Evolutionary conservation across 2,797 vertebrate genomes (phyloP).

Genomic region (Champsocephalus esox): DNA sequence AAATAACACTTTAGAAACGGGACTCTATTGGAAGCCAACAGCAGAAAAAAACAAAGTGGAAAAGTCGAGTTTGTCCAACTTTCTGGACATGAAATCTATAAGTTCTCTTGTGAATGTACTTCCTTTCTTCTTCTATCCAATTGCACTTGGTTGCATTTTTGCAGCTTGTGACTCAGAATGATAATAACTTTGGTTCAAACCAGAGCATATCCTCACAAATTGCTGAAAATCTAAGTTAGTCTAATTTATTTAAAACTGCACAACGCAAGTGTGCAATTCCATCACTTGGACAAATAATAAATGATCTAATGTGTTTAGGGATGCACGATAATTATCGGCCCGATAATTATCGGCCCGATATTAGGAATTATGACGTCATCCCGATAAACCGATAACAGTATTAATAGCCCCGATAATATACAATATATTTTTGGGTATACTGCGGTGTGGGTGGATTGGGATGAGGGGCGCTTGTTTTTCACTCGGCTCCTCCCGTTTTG

Average conservation of each 20-base stretch:
- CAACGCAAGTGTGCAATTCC: not conserved
- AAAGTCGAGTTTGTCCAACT: not conserved
- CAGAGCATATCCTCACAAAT: not conserved
- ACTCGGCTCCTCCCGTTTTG: too few relatives aligned
- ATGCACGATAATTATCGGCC: too few relatives aligned
- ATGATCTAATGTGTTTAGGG: not conserved
- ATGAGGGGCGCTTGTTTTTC: too few relatives aligned
- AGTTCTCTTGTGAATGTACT: not conserved
- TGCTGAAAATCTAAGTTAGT: not conserved
- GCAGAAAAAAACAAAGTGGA: not conserved
- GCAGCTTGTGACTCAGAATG: not conserved
- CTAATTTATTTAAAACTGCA: not conserved
- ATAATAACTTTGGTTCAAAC: slow-evolving; percentile 3
- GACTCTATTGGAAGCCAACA: not conserved
- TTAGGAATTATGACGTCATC: too few relatives aligned
- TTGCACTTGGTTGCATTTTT: not conserved
- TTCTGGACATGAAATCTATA: not conserved
- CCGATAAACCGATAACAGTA: too few relatives aligned
- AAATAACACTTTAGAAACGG: not conserved
- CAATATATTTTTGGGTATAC: too few relatives aligned
- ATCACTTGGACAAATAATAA: not conserved
- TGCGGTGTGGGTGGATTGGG: too few relatives aligned
- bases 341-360: too few relatives aligned
- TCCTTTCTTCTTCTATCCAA: not conserved
- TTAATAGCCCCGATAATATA: too few relatives aligned